These are phyloP conservation scores for Nephila pilipes DNA, from an alignment of 1,140 invertebrate genomes.

Conservation along the genomic window DNA sequence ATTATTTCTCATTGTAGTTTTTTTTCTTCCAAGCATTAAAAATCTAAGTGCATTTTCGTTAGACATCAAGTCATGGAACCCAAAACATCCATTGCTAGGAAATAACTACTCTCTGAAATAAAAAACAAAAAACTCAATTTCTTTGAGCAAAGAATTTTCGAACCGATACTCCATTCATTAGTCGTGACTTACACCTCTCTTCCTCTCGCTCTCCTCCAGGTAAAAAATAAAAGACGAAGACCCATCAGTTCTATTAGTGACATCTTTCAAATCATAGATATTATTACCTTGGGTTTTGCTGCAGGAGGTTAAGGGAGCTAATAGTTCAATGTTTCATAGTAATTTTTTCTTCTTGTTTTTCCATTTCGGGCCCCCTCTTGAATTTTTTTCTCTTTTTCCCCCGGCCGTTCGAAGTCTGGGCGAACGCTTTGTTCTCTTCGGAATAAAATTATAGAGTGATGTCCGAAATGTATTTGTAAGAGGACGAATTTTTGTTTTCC, in stretches of 20 bases:
- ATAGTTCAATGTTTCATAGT: conserved; percentile 76
- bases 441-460: conserved; percentile 70
- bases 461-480: conserved; percentile 46
- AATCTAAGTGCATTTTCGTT: too few species aligned
- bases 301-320: conserved; percentile 72
- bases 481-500: conserved; percentile 10
- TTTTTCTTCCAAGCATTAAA: too few species aligned
- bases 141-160: neutral
- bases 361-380: neutral
- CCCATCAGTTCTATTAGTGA: conserved; percentile 75
- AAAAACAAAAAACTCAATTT: too few species aligned
- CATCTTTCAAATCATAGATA: conserved; percentile 76
- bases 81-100: too few species aligned
- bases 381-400: neutral
- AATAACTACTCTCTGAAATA: too few species aligned
- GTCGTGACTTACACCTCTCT: conserved; percentile 9
- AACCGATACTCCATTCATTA: neutral
- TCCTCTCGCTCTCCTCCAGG: neutral
- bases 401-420: neutral
- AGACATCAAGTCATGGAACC: too few species aligned
- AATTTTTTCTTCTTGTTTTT: conserved; percentile 30
- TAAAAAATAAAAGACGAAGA: conserved; percentile 20
- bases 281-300: conserved; percentile 69
- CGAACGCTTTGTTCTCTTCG: conserved; percentile 47
- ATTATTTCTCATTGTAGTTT: too few species aligned